Base-by-base conservation (phyloP, 92 coral and sea anemone genomes). In the Muricea muricata region DNA sequence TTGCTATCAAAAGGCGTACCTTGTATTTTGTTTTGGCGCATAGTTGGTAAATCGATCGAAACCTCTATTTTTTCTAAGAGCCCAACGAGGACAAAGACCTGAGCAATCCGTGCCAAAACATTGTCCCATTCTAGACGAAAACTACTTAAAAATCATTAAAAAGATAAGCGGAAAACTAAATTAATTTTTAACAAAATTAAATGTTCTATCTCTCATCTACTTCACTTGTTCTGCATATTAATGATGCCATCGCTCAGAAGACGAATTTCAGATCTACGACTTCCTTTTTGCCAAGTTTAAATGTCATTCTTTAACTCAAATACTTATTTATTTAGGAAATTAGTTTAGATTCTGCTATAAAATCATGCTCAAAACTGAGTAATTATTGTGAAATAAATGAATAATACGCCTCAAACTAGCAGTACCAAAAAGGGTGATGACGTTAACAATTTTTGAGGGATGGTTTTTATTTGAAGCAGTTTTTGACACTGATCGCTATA, bases 81-180 rank as follows among this genome's bases (percentile, higher is more conserved):
- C 83, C 93, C 97, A 93, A 41, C 93, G 81, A 78, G 97, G 92
- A 69, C 97, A 97, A 56, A 94, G 70, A 34, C 99, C 97, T 35
- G 98, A 90, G 61, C 94, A 93, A 54, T 97, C 99, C 29, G 97
- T 94, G 76, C 98, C 97, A 76, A 97, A 97, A 80, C 99, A 97
- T 91, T 97, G 98, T 74, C 99, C 99, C 99, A 97, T 97, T 72
- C 85, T 87, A 87, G 85, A 71, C 76, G 84, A 82, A 48, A 30
- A 79, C 89, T 63, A 81, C 6, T 41, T 25, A 40, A 65, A 74
- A 84, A 78, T 63, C 55, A 75, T 74, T 67, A 46, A 70, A 76
- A 32, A 84, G 37, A 66, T 28, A 23, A n/a, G 20, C 42, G 41
- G 32, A 30, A 79, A 30, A 63, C 35, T 0, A 29, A 41, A 17